Base-by-base conservation (phyloP, 2,888 invertebrate genomes). In the Pogonocherus hispidulus region DNA sequence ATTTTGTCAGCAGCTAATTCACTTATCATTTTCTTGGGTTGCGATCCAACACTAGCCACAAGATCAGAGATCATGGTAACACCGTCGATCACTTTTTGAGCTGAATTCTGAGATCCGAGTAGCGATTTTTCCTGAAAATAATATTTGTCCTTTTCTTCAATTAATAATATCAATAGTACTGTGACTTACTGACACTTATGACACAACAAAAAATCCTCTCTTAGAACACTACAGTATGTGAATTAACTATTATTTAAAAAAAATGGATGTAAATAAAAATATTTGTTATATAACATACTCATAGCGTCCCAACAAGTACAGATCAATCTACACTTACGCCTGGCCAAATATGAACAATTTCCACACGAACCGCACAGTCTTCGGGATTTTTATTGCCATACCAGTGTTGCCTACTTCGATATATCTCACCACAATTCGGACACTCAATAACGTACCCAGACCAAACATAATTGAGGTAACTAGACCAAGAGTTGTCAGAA, bases 391-490 rank as follows among this genome's bases (percentile, higher is more conserved):
- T 90, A 80, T 94, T 94, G 3, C 93, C 94, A 82, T 91, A 94
- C 94, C 94, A 95, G 82, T 91, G 92, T 80, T 94, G 91, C 20
- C 94, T 87, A 77, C 92, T 92, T 47, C 92, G 88, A 78, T 89
- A 90, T 70, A 93, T 91, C 73, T 92, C 90, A 0, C 93, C 92
- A 84, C 92, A 94, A 76, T 90, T 88, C 11, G 90, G 89, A 84
- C 94, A 95, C 79, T 93, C 93, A 67, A 94, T 90, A 0, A 92
- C 89, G 79, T 92, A 92, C 80, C 94, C 94, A 55, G 92, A 90
- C 93, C 93, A 94, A 0, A 93, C 91, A 81, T 91, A 93, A 78
- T 90, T 92, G 1, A 92, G 91, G 49, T 93, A 83, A 27, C 91
- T 92, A 60, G 91, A 87, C 91, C 92, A 92, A 4, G 90, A 88